Evolutionary conservation across 2,888 invertebrate species (phyloP), one percentile per base, ranked within the genome.

Genomic region (Drosophila paracracens): DNA sequence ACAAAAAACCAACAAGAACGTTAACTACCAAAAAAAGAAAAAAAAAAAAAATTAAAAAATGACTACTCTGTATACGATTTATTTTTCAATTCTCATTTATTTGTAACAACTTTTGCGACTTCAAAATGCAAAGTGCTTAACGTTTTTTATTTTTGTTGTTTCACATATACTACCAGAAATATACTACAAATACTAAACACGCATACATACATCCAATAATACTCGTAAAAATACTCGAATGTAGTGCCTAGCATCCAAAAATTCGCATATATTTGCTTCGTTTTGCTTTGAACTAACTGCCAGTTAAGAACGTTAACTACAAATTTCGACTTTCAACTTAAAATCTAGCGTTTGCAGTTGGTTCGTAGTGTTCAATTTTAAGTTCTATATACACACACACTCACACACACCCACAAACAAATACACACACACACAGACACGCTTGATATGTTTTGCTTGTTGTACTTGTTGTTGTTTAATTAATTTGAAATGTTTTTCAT

Each of bases 401-500:
- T 66, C 43, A 71, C 38, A 48, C 59, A 72, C 62, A 70, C 60
- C 64, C 40, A 68, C 57, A 53, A 38, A 36, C 46, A 46, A 40
- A 57, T 8, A 61, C 16, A 25, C 16, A 25, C 27, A 52, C 31
- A 52, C 16, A 65, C 48, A 57, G 18, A 64, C 62, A 68, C 29
- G 61, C 68, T 60, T 75, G 75, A 81, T 74, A 81, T 68, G 68
- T 84, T 81, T 75, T 81, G 81, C 53, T 78, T 62, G 76, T 51
- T 78, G 76, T 68, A 60, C 56, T 76, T 70, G 83, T 80, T 76
- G 85, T 76, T 79, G 68, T 79, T 84, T 76, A 82, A 82, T 84
- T 87, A 83, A 81, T 83, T 89, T 87, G 74, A 79, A 79, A 81
- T 70, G 70, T 75, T 77, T 78, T 63, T 59, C 63, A 50, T 61